A percentile compares a stretch with the other conserved stretches of the same genome.
Conservation (phyloP, 92 coral and sea anemone species). For the Siderastrea siderea region DNA sequence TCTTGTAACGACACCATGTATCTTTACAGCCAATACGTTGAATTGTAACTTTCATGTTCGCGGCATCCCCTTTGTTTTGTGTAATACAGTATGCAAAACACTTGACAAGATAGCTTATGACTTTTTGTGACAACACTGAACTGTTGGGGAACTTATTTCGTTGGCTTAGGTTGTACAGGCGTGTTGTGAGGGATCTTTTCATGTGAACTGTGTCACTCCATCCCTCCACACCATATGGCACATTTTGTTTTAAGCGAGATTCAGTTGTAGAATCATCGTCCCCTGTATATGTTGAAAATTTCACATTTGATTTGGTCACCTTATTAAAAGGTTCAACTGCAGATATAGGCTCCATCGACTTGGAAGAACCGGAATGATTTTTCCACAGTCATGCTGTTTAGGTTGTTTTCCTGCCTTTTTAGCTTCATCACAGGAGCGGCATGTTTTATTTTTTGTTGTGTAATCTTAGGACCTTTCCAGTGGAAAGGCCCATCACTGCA, state of each 20-base stretch:
- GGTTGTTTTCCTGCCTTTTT: conserved; percentile 4
- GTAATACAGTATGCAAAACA: neutral
- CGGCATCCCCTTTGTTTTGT: neutral
- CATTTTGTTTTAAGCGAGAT: no score
- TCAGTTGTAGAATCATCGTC: neutral
- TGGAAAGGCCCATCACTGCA: conserved; percentile 41
- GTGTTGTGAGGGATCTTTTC: no score
- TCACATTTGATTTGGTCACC: neutral
- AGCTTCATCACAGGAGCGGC: conserved; percentile 25
- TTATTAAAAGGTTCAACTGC: conserved; percentile 36
- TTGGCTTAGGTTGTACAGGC: no score
- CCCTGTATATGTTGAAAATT: neutral
- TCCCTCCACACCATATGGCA: neutral
- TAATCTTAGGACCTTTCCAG: conserved; percentile 43
- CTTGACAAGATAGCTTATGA: neutral
- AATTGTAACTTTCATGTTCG: neutral
- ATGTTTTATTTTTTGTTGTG: conserved; percentile 10
- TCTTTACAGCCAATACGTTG: neutral
- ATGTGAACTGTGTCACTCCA: no score
- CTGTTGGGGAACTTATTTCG: no score
- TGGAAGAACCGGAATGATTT: conserved; percentile 61
- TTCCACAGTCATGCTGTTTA: conserved; percentile 58
- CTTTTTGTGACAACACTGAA: no score
- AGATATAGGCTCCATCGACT: conserved; percentile 39
- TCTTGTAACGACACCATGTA: neutral